Evolutionary conservation across 2,888 invertebrate genomes (phyloP), one percentile per base, ranked within the genome.

Genomic region (Ophonus ardosiacus): DNA sequence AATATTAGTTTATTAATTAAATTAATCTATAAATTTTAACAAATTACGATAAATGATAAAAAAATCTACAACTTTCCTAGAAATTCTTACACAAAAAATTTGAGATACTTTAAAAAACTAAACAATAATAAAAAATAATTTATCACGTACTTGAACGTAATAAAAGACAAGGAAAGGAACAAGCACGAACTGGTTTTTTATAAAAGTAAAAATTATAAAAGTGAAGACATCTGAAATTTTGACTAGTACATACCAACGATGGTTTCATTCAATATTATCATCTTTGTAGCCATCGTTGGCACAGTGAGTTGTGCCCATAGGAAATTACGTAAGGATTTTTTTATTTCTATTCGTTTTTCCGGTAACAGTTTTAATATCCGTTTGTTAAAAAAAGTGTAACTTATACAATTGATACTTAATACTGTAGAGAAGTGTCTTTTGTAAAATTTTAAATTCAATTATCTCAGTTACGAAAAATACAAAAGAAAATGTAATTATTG

Each of bases 251-350:
- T 31, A 31, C 6, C 31, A 31, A 31, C 2, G 31, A 31, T 51
- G 8, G 0, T 10, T 51, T 51, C 43, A 51, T 7, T 51, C 5
- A 1, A 43, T 24, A n/a, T 68, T 1, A 7, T 68, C 1, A 31
- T 68, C 13, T 2, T 68, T 68, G n/a, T 68, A 38, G 38, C 63
- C 24, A 63, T 24, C 10, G 4, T 63, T 24, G 24, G 68, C 38
- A n/a, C 15, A 38, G 24, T n/a, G 7, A 13, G 38, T 15, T 38
- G 38, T 38, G 68, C 68, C 13, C n/a, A 24, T 0, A 68, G 68
- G 31, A 68, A 38, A 38, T 68, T 68, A 15, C 68, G 68, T 68
- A 68, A 68, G 68, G 10, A 15, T 51, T 13, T 13, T 13, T 51
- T 51, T 13, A 51, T 51, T 51, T 51, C 43, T 51, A 51, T 51